Base-by-base conservation (phyloP, 2,888 invertebrate species). In the Xestia c-nigrum region DNA sequence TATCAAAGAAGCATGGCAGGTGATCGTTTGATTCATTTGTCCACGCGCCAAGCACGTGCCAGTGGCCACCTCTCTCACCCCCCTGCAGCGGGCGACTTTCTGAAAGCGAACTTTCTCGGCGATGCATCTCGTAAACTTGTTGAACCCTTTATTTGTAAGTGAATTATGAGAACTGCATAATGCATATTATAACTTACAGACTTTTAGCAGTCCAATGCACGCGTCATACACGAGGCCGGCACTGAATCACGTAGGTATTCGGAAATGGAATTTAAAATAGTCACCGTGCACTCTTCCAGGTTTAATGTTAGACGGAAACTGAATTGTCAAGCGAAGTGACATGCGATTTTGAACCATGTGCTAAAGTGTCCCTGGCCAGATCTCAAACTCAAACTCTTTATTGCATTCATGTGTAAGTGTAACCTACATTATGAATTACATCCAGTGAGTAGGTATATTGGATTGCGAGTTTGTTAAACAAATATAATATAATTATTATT, bases 31-130 rank as follows among this genome's bases (percentile, higher is more conserved):
- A 78, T 82, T 76, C 66, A 80, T 72, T 76, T 66, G 55, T 80
- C 74, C 86, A 88, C 87, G 85, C 76, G 84, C 81, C 84, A 46
- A 75, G 72, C 90, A 89, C 91, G 90, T 84, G 89, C 80, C 88
- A 63, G 71, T 84, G 38, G 78, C 72, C 77, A 76, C 80, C 69
- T 82, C 70, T 83, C 84, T 59, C 76, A 76, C 64, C 73, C 88
- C 86, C 73, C 86, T 85, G 84, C 85, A 85, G 80, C 78, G 64
- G 43, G 64, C 57, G 79, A 85, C 81, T 85, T 87, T 85, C 83
- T 85, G 81, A 85, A 89, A 86, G 83, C 87, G 84, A 85, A 78
- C 86, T 87, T 88, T 88, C 85, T 86, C 80, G 66, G 64, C 73
- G 72, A 74, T 84, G 83, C 80, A 87, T 89, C 82, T 88, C 66